Evolutionary conservation across 1,140 invertebrate species (phyloP).

Genomic region (Microplitis mediator): DNA sequence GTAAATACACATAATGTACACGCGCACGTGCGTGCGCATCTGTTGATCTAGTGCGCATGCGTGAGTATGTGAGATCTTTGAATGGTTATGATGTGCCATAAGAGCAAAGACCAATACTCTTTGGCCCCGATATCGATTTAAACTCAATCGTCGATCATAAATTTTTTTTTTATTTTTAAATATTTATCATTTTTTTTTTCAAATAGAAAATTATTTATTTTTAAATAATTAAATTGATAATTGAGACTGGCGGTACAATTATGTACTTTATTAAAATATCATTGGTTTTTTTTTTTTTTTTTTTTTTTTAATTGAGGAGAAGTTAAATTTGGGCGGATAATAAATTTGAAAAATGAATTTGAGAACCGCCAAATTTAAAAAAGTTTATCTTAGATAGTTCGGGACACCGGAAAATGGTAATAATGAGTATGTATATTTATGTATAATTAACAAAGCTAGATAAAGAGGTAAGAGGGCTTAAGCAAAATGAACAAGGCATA

Average conservation of each 20-base stretch:
- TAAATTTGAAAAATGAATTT: too few relatives aligned
- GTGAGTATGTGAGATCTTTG: conserved; percentile 35
- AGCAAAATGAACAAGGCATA: too few relatives aligned
- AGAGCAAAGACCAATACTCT: conserved; percentile 48
- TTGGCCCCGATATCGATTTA: conserved; percentile 41
- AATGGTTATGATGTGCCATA: conserved; percentile 42
- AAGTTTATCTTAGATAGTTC: too few relatives aligned
- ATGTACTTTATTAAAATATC: background rate
- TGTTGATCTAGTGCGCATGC: conserved; percentile 9
- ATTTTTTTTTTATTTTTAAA: background rate
- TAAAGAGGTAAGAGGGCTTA: too few relatives aligned
- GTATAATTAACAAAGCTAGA: too few relatives aligned
- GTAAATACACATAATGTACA: conserved; percentile 12
- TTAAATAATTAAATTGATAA: too few relatives aligned
- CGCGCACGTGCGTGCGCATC: conserved; percentile 22
- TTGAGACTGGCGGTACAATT: too few relatives aligned
- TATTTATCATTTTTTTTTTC: background rate
- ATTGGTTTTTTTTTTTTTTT: background rate
- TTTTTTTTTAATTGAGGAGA: background rate
- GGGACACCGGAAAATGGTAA: too few relatives aligned
- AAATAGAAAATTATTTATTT: background rate
- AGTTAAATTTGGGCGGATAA: too few relatives aligned
- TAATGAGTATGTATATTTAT: too few relatives aligned
- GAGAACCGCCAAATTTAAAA: too few relatives aligned
- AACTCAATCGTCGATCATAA: background rate